phyloP scores from a whole-genome alignment of 1,140 invertebrate species.

The Maconellicoccus hirsutus region DNA sequence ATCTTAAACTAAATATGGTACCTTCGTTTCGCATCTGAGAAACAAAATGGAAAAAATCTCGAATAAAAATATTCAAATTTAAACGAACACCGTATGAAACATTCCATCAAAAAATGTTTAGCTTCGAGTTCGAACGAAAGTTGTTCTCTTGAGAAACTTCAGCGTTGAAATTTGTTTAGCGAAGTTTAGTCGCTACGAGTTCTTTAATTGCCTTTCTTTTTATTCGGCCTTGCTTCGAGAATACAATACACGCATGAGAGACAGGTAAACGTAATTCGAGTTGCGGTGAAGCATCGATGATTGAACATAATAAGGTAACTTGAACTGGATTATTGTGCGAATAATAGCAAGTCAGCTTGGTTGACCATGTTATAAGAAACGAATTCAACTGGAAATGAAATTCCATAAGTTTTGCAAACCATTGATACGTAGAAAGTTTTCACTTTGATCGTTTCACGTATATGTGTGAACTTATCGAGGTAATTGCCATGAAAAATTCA shows the following conservation, averaged over 20 bases:
- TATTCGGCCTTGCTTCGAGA: too few relatives aligned
- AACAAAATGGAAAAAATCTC: neutral
- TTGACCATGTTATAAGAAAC: neutral
- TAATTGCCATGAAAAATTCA: too few relatives aligned
- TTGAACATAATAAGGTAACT: neutral
- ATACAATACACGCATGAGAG: too few relatives aligned
- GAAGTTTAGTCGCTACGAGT: neutral
- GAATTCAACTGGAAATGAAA: neutral
- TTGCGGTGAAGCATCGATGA: neutral
- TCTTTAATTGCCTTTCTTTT: neutral
- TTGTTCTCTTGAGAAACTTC: neutral
- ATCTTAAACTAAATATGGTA: constrained; percentile 46
- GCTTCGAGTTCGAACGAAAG: neutral
- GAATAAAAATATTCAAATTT: neutral
- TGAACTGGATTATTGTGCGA: neutral
- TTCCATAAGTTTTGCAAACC: neutral
- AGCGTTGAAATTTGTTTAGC: neutral
- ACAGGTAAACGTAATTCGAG: neutral
- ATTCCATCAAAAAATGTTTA: neutral
- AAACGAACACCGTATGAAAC: neutral
- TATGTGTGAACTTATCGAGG: too few relatives aligned
- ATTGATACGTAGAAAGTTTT: neutral
- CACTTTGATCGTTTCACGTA: too few relatives aligned
- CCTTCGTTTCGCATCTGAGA: constrained; percentile 32
- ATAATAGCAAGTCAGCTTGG: neutral